These are phyloP conservation scores for Polymixis flavicincta DNA, from an alignment of 2,888 invertebrate species.

Conservation along the genomic window DNA sequence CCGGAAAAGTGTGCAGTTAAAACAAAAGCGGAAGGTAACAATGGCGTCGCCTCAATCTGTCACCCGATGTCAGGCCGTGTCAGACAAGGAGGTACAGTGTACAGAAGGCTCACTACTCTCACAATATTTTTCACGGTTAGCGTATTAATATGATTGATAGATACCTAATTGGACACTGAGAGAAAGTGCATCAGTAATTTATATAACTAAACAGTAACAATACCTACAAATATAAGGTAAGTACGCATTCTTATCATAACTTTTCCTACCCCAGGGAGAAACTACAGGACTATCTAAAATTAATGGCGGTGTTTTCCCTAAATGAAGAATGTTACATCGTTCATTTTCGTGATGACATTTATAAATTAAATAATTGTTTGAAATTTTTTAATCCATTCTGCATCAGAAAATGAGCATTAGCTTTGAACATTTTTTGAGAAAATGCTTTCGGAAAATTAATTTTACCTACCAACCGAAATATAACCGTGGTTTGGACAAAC, in stretches of 20 bases:
- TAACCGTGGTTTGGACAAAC: not conserved
- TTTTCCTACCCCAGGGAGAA: not conserved
- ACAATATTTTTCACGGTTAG: not conserved
- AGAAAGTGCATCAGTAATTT: not conserved
- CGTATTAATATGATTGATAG: not conserved
- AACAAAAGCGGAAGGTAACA: conserved; percentile 72
- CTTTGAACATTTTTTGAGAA: not conserved
- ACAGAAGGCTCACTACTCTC: conserved; percentile 37
- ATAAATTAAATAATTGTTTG: not conserved
- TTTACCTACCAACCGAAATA: not conserved
- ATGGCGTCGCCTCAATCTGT: conserved; percentile 76
- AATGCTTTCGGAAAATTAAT: not conserved
- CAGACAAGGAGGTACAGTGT: not conserved
- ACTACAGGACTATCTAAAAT: not conserved
- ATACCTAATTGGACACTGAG: not conserved
- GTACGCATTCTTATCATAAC: no score
- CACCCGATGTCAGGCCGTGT: conserved; percentile 64
- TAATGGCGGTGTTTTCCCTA: not conserved
- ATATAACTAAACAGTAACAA: not conserved
- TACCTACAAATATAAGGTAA: not conserved
- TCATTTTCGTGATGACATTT: not conserved
- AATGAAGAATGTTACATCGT: not conserved
- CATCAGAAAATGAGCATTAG: not conserved
- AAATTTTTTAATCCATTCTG: not conserved
- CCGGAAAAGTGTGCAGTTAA: conserved; percentile 71